Conservation (phyloP, 2,797 vertebrate genomes). For the Sarcophilus harrisii region DNA sequence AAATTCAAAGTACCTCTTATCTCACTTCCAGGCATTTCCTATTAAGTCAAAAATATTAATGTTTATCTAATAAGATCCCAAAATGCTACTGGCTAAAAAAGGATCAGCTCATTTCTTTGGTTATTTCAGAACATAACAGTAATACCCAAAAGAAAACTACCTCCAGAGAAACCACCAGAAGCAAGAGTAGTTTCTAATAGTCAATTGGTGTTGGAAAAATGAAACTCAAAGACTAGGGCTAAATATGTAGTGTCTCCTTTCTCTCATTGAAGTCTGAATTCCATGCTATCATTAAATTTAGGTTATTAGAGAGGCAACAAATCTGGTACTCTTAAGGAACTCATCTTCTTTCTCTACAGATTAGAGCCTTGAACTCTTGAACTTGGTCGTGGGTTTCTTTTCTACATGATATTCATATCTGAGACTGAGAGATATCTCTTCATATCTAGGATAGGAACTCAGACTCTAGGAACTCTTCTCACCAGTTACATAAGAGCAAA, state of each 20-base stretch:
- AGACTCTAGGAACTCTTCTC: background rate
- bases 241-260: background rate
- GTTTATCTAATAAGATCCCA: constrained; percentile 51
- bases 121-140: constrained; percentile 30
- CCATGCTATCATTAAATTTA: background rate
- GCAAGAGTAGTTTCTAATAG: background rate
- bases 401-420: background rate
- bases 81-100: constrained; percentile 32
- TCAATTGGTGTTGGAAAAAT: background rate
- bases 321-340: background rate
- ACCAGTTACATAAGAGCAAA: background rate
- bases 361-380: background rate
- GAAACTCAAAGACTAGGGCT: background rate
- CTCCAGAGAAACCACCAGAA: constrained; percentile 13
- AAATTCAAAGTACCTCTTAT: constrained; percentile 63
- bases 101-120: constrained; percentile 48
- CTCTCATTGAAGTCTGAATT: background rate
- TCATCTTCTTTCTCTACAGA: background rate
- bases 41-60: constrained; percentile 71
- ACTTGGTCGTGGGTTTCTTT: background rate
- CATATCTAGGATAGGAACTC: background rate
- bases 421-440: background rate
- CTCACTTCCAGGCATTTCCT: constrained; percentile 69
- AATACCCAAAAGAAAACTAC: background rate
- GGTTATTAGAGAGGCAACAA: background rate